Evolutionary conservation across 1,140 invertebrate species (phyloP), one percentile per base, ranked within the genome.

Genomic region (Brachionus calyciflorus): DNA sequence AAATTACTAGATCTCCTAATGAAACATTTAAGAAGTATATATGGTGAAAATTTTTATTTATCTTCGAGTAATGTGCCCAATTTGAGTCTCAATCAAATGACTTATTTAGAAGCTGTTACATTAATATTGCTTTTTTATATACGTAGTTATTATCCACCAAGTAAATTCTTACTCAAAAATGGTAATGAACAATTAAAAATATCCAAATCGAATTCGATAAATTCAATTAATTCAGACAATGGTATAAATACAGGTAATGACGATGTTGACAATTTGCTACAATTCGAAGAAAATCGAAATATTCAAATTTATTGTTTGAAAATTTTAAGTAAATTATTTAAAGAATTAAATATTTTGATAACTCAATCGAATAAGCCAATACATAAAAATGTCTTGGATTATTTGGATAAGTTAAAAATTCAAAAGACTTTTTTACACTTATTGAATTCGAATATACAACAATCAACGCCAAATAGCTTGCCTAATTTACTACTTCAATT

Each of bases 1-100:
- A 55, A 55, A 19, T 21, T 76, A 57, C 19, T 55, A 10, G 73
- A 76, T 30, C 7, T 76, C 9, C 24, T 55, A 24, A 7, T 57
- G 14, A 55, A 46, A 76, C 73, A 76, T n/a, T 24, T 55, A 28
- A 55, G 55, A 12, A 24, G 30, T 40, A 14, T 76, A 3, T 33
- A 76, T 33, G 73, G 73, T 7, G 33, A 76, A 55, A 76, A 76
- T 60, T 76, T 76, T 12, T 76, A 57, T 48, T 7, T 33, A 30
- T 37, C 49, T 0, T 28, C 10, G 2, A 48, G n/a, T 12, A 57
- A 26, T 73, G 33, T 37, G 21, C 24, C 28, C 10, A 55, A 37
- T 30, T 33, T 73, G 46, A 33, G 6, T 1, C 10, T 49, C 2
- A 73, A 51, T 24, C 21, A 19, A 3, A 51, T 51, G 44, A 73